Evolutionary conservation across 1,140 invertebrate species (phyloP), one percentile per base, ranked within the genome.

Genomic region (Bombus sibiricus): DNA sequence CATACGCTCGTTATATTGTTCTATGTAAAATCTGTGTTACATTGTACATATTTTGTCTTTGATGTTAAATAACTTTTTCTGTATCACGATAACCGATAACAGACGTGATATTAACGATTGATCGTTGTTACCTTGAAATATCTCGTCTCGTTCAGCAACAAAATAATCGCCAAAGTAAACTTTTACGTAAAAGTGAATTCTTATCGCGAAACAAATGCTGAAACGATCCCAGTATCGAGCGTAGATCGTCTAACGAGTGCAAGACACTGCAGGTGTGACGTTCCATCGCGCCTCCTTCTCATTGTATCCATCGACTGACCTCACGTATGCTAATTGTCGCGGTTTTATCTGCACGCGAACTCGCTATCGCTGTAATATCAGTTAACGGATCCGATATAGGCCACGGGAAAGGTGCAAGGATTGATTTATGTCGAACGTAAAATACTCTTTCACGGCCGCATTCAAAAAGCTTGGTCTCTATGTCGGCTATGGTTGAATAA

Each of bases 271-370:
- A 83, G 88, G 25, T 77, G 77, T 86, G 75, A 89, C 88, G 88
- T 86, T 71, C 73, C 81, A 34, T 53, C 79, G 85, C 83, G 59
- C 89, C 88, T 79, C 77, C 73, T 87, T 85, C 87, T 68, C 86
- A 66, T 88, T 53, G 88, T 79, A 88, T 91, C 89, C 79, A 93
- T 90, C 89, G 80, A 82, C 85, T 93, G 92, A 93, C 92, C 92
- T 93, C 90, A 92, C 88, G 85, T 94, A 94, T 94, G 93, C 93
- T 94, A 94, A 94, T 94, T 93, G 90, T 92, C 90, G 79, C 79
- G 82, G 88, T 91, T 92, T 94, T 94, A 94, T 94, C 92, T 91
- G 92, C 92, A 94, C 93, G 92, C 94, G 91, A 93, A 85, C 92
- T 91, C 77, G 81, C 91, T 88, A 88, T 91, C 81, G 88, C 80